phyloP scores from a whole-genome alignment of 2,797 vertebrate species.

The Pachyuromys duprasi region DNA sequence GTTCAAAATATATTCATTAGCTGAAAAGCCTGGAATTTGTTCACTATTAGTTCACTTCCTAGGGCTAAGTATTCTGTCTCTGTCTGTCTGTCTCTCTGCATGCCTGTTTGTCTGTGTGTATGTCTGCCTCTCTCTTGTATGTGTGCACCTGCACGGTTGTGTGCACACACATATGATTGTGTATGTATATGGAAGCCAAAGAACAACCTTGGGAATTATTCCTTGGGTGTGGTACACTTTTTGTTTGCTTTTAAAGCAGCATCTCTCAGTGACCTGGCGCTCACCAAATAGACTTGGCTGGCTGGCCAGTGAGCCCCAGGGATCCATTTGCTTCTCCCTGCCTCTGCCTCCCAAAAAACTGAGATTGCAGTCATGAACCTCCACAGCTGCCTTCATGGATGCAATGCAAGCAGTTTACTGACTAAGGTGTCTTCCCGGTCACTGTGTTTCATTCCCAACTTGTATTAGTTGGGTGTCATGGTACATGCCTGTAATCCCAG shows the following conservation, averaged over 20 bases:
- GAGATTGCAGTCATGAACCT: not conserved
- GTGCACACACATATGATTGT: not conserved
- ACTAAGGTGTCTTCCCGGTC: too few species aligned
- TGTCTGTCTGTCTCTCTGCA: not conserved
- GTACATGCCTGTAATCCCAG: not conserved
- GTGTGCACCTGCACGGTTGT: not conserved
- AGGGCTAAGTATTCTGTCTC: not conserved
- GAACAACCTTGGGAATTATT: not conserved
- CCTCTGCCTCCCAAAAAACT: not conserved
- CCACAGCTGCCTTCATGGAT: not conserved
- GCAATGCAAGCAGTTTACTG: not conserved
- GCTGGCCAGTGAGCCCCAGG: not conserved
- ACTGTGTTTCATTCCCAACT: not conserved
- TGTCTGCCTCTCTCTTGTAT: not conserved
- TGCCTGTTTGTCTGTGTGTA: not conserved
- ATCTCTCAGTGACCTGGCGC: not conserved
- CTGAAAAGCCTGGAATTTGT: not conserved
- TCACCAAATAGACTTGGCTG: not conserved
- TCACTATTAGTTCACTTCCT: not conserved
- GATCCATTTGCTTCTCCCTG: not conserved
- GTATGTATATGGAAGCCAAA: not conserved
- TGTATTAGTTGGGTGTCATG: not conserved
- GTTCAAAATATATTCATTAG: not conserved
- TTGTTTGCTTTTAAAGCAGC: not conserved
- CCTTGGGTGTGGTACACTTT: not conserved